Conservation (phyloP, 1,140 invertebrate species). For the Trichoplusia ni region DNA sequence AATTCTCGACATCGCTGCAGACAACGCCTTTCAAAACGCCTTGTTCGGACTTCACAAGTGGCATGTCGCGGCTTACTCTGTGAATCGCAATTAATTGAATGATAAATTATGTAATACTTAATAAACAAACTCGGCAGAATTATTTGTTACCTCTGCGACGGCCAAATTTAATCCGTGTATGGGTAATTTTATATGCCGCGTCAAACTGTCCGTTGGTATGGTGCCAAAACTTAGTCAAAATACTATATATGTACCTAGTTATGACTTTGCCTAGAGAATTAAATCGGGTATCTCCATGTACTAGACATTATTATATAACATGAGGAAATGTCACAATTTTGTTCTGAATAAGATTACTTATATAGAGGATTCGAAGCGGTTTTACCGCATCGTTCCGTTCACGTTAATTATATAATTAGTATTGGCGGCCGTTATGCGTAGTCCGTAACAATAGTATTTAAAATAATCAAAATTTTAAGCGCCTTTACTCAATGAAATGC, state of each 20-base stretch:
- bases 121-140: background rate
- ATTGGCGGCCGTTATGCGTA: no score
- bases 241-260: background rate
- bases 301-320: no score
- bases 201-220: slow-evolving; percentile 19
- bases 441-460: no score
- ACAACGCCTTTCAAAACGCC: slow-evolving; percentile 68
- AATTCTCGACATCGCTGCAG: slow-evolving; percentile 64
- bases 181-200: background rate
- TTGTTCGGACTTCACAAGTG: slow-evolving; percentile 59
- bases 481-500: no score
- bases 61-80: slow-evolving; percentile 45
- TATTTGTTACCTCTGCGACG: background rate
- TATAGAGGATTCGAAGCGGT: no score
- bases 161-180: background rate
- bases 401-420: no score
- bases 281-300: background rate
- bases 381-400: no score
- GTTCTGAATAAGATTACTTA: no score
- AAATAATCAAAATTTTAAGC: no score
- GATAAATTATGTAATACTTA: background rate
- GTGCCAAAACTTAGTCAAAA: slow-evolving; percentile 20
- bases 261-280: background rate
- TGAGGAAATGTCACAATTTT: no score
- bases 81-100: slow-evolving; percentile 16